These are phyloP conservation scores for Drosophila ogumai DNA, from an alignment of 1,140 invertebrate genomes.

Conservation along the genomic window DNA sequence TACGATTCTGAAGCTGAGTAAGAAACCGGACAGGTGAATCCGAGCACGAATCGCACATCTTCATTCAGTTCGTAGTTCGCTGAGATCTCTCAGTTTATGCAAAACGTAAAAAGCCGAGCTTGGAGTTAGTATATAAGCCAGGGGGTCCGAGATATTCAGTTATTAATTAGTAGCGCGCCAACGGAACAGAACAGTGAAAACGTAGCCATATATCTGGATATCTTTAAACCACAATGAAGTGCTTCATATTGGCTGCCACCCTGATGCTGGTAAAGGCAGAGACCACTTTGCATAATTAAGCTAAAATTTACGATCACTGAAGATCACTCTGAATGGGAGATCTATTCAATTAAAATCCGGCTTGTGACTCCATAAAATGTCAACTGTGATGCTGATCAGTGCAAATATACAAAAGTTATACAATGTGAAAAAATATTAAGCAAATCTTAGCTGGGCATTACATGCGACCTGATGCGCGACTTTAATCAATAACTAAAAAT, in stretches of 20 bases:
- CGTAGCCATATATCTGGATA: constrained; percentile 43
- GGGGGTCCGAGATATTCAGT: constrained; percentile 50
- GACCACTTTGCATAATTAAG: constrained; percentile 49
- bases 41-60: constrained; percentile 65
- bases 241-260: constrained; percentile 74
- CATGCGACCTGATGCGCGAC: constrained; percentile 24
- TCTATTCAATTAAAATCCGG: constrained; percentile 52
- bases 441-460: constrained; percentile 17
- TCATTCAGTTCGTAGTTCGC: constrained; percentile 63
- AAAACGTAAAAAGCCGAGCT: constrained; percentile 56
- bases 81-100: constrained; percentile 58
- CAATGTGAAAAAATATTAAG: constrained; percentile 46
- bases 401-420: constrained; percentile 42
- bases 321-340: constrained; percentile 19
- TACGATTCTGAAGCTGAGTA: constrained; percentile 63
- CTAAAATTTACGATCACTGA: constrained; percentile 25
- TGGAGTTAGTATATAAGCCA: constrained; percentile 74
- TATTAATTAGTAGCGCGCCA: constrained; percentile 73
- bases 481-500: constrained; percentile 42
- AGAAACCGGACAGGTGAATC: constrained; percentile 75
- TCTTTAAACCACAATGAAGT: constrained; percentile 66
- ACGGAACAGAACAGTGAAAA: constrained; percentile 46
- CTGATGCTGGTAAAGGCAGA: constrained; percentile 66
- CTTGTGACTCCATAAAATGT: constrained; percentile 50
- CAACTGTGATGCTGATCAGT: constrained; percentile 32